Conservation (phyloP, 2,797 vertebrate genomes). For the Dicrostonyx torquatus region DNA sequence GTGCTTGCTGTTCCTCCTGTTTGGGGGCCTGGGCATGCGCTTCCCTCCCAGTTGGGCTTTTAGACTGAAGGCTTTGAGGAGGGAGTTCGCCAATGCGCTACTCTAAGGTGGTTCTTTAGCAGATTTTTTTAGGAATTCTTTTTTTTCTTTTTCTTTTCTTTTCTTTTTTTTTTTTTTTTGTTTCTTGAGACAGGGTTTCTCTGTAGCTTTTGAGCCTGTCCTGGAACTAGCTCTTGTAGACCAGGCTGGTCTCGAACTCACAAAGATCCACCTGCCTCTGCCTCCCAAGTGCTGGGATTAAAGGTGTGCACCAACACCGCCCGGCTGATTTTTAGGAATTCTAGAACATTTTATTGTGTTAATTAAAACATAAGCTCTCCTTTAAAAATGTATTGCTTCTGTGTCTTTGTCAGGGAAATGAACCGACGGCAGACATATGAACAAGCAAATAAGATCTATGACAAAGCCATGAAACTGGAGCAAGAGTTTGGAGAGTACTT, state of each 20-base stretch:
- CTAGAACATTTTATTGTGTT: slow-evolving; percentile 70
- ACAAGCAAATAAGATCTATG: slow-evolving; percentile 98
- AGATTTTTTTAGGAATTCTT: neutral
- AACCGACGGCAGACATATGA: slow-evolving; percentile 99
- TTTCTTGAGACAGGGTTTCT: too few species aligned
- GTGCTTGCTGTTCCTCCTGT: neutral
- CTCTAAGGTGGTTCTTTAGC: slow-evolving; percentile 26
- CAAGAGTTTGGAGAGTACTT: slow-evolving; percentile 99
- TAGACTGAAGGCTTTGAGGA: neutral
- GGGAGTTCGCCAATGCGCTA: neutral
- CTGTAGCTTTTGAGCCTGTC: too few species aligned
- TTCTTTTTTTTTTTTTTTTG: too few species aligned
- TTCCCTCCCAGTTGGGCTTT: neutral
- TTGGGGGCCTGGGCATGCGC: neutral
- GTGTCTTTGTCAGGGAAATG: slow-evolving; percentile 92
- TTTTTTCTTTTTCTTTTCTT: too few species aligned
- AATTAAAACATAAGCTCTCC: neutral
- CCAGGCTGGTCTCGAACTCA: too few species aligned
- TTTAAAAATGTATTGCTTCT: neutral
- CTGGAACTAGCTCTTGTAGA: too few species aligned
- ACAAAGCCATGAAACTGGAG: slow-evolving; percentile 99
- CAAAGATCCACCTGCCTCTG: too few species aligned
- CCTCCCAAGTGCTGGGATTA: too few species aligned
- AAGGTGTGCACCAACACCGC: too few species aligned
- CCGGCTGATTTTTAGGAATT: slow-evolving; percentile 11